These are phyloP conservation scores for Mobula birostris DNA, from an alignment of 2,113 vertebrate species.

Conservation along the genomic window DNA sequence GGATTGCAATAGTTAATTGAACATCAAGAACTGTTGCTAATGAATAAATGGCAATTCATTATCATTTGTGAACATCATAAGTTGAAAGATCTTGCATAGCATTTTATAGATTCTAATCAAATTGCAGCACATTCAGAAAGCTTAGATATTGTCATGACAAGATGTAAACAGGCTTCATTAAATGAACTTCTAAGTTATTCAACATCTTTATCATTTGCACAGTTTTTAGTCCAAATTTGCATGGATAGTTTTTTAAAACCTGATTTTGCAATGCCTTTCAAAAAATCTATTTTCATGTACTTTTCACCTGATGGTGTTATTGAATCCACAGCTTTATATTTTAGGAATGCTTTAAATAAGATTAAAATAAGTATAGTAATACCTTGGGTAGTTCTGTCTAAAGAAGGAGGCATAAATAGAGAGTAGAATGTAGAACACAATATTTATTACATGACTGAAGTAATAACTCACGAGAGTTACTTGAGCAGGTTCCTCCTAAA, in stretches of 20 bases:
- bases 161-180: background rate
- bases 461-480: background rate
- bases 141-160: background rate
- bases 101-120: background rate
- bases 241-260: background rate
- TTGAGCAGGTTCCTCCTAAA: background rate
- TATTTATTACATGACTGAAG: background rate
- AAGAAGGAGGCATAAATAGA: background rate
- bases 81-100: background rate
- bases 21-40: background rate
- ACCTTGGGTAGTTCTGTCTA: background rate
- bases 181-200: background rate
- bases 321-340: background rate
- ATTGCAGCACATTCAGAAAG: background rate
- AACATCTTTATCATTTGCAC: background rate
- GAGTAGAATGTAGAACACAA: background rate
- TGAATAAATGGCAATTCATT: background rate
- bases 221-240: background rate
- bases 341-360: background rate
- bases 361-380: background rate
- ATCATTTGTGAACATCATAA: background rate
- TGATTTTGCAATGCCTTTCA: background rate
- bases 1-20: no score
- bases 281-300: background rate
- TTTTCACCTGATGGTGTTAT: background rate